These are phyloP conservation scores for Acronicta aceris DNA, from an alignment of 2,888 invertebrate genomes.

Conservation along the genomic window DNA sequence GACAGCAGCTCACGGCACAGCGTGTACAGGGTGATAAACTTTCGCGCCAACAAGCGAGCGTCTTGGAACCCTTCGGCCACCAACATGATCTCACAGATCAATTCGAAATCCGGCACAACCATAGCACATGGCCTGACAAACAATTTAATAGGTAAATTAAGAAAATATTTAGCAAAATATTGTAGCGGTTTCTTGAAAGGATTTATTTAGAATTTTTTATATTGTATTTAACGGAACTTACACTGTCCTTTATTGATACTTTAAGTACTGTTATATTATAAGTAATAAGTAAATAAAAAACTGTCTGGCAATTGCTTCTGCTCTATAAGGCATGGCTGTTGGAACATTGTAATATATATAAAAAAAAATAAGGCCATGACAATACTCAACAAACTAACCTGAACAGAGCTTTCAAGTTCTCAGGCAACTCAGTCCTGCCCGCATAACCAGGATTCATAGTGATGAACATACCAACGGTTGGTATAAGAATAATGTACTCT, in stretches of 20 bases:
- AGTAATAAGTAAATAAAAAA: too few relatives aligned
- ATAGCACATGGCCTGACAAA: conserved; percentile 96
- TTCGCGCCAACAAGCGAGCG: conserved; percentile 95
- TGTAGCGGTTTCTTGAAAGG: not conserved
- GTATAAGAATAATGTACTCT: conserved; percentile 92
- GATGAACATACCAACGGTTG: conserved; percentile 97
- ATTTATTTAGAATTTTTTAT: too few relatives aligned
- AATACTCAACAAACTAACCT: conserved; percentile 69
- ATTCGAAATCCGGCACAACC: conserved; percentile 98
- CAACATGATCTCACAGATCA: conserved; percentile 99
- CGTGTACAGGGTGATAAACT: conserved; percentile 97
- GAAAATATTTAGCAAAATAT: not conserved
- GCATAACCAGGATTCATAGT: conserved; percentile 99
- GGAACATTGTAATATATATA: too few relatives aligned
- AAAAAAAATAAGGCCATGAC: not conserved
- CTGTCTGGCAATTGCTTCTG: too few relatives aligned
- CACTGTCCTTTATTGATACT: too few relatives aligned
- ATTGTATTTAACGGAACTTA: too few relatives aligned
- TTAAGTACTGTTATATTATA: too few relatives aligned
- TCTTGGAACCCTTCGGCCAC: conserved; percentile 98
- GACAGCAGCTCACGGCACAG: conserved; percentile 96
- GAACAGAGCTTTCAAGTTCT: conserved; percentile 93
- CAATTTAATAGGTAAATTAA: not conserved
- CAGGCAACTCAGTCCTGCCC: conserved; percentile 96
- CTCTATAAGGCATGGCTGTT: too few relatives aligned